Conservation (phyloP, 2,113 vertebrate species). For the Zosterops lateralis region DNA sequence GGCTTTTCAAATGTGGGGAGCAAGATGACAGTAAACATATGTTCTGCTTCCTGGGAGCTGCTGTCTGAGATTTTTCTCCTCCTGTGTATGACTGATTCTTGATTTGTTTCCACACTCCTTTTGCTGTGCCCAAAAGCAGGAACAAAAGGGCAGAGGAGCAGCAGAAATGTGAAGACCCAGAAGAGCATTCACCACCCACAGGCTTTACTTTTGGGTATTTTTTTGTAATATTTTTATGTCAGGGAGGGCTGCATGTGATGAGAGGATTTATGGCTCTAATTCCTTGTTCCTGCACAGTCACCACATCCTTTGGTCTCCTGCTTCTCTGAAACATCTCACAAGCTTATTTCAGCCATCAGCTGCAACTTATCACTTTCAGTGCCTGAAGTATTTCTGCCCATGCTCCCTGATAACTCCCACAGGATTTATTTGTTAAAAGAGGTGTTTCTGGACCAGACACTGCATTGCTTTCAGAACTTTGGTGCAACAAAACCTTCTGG, state of each 20-base stretch:
- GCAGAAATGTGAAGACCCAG: constrained; percentile 7
- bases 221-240: neutral
- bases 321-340: neutral
- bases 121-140: constrained; percentile 31
- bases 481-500: neutral
- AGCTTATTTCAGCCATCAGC: neutral
- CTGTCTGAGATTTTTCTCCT: constrained; percentile 24
- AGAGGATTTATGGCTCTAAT: constrained; percentile 18
- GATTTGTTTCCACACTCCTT: constrained; percentile 28
- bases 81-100: neutral
- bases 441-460: neutral
- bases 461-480: accelerated
- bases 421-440: neutral
- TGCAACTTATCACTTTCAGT: neutral
- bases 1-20: neutral
- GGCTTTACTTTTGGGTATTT: neutral
- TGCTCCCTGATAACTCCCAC: neutral
- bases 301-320: neutral
- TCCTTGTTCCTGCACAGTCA: neutral
- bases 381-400: neutral
- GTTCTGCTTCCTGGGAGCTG: constrained; percentile 1
- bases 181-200: constrained; percentile 12
- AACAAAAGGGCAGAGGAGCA: constrained; percentile 45
- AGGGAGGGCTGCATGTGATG: neutral
- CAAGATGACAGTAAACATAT: constrained; percentile 50